Conservation (phyloP, 2,888 invertebrate genomes). For the Heliconius ismenius region DNA sequence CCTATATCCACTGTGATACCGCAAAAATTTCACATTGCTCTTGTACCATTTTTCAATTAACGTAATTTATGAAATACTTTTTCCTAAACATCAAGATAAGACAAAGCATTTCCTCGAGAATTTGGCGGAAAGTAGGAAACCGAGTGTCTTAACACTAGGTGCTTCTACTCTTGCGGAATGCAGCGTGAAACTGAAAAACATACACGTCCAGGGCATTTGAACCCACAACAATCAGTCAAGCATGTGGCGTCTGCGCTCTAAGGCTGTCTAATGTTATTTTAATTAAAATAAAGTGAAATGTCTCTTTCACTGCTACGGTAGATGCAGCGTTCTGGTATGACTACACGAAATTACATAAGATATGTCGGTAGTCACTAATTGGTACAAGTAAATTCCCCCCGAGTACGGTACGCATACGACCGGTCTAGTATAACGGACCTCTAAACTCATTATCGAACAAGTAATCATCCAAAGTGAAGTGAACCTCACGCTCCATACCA, state of each 20-base stretch:
- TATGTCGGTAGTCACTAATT: constrained; percentile 70
- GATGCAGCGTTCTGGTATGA: constrained; percentile 38
- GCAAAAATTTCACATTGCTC: no score
- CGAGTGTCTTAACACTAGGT: no score
- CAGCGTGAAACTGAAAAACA: background rate
- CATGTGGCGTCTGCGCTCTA: background rate
- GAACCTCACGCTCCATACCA: constrained; percentile 50
- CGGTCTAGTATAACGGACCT: constrained; percentile 66
- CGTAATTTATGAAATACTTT: no score
- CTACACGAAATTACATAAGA: constrained; percentile 61
- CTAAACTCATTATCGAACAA: constrained; percentile 69
- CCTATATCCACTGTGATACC: no score
- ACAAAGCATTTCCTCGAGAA: no score
- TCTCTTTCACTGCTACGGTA: constrained; percentile 31
- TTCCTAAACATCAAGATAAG: no score
- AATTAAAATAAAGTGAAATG: constrained; percentile 29
- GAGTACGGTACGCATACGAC: constrained; percentile 58
- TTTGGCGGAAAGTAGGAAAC: no score
- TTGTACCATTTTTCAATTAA: no score
- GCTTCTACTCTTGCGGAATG: no score
- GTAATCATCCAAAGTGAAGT: constrained; percentile 60
- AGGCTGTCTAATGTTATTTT: constrained; percentile 5
- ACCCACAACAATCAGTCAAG: background rate
- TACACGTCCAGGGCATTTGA: background rate
- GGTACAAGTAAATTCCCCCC: constrained; percentile 57